Percentiles rank a stretch among this genome's conserved stretches.
phyloP scores from a whole-genome alignment of 2,888 invertebrate species.

The Linnaemya tessellans region DNA sequence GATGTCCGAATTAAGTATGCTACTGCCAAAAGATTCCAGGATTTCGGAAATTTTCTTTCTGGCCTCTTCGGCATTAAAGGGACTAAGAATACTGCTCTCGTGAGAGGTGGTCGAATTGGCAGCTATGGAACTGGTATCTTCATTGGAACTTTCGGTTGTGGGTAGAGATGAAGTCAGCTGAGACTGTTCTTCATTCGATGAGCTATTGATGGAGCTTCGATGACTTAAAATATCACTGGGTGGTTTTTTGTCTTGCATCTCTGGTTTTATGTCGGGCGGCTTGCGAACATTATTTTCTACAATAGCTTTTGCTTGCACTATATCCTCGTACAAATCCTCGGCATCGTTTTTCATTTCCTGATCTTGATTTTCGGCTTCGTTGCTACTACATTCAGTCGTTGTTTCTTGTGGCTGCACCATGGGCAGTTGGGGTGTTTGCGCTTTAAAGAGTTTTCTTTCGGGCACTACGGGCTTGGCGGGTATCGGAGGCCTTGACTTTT shows the following conservation, averaged over 20 bases:
- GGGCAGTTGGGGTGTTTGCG: conserved; percentile 61
- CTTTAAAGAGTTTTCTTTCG: conserved; percentile 77
- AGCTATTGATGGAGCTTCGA: conserved; percentile 66
- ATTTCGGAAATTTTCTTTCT: conserved; percentile 98
- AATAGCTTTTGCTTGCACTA: conserved; percentile 54
- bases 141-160: conserved; percentile 70
- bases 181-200: conserved; percentile 67
- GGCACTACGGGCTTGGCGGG: conserved; percentile 77
- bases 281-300: conserved; percentile 73
- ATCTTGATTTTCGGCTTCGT: conserved; percentile 55
- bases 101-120: conserved; percentile 78
- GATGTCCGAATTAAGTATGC: conserved; percentile 85
- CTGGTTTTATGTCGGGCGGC: conserved; percentile 51
- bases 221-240: conserved; percentile 69
- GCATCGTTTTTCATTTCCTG: conserved; percentile 67
- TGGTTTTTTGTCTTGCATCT: conserved; percentile 27
- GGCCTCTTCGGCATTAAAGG: conserved; percentile 95
- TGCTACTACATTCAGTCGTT: conserved; percentile 22
- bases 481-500: conserved; percentile 77
- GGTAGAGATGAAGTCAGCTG: conserved; percentile 60
- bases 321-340: conserved; percentile 66
- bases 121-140: conserved; percentile 73
- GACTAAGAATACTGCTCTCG: conserved; percentile 88
- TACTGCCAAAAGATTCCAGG: conserved; percentile 96
- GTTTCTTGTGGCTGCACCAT: conserved; percentile 2